Conservation (phyloP, 2,888 invertebrate genomes). For the Diabrotica balteata region DNA sequence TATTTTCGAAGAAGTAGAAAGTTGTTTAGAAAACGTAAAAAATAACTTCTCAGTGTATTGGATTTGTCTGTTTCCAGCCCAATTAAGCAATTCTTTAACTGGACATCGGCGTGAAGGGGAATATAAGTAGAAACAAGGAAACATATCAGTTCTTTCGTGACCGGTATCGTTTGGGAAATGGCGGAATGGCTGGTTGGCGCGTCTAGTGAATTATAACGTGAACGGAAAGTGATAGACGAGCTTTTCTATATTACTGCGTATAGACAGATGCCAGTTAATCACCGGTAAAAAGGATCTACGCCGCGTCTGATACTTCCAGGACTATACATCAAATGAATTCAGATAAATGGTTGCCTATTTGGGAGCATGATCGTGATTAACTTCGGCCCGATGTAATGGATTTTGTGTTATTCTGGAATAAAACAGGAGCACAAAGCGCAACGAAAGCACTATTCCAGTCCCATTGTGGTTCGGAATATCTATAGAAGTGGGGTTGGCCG, state of each 20-base stretch:
- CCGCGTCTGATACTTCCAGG: conserved; percentile 40
- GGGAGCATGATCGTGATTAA: conserved; percentile 34
- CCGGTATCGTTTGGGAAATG: conserved; percentile 24
- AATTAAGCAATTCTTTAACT: conserved; percentile 16
- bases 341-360: conserved; percentile 38
- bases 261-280: conserved; percentile 45
- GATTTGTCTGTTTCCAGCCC: conserved; percentile 4
- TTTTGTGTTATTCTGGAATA: conserved; percentile 27
- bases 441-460: conserved; percentile 20
- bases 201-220: conserved; percentile 29
- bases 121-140: conserved; percentile 17
- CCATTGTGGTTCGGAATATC: conserved; percentile 8
- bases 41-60: no score
- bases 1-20: no score
- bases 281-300: conserved; percentile 45
- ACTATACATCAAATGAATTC: conserved; percentile 40
- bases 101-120: conserved; percentile 22
- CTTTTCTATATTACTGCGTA: conserved; percentile 43
- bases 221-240: conserved; percentile 42
- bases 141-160: conserved; percentile 21
- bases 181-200: conserved; percentile 11
- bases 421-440: conserved; percentile 29
- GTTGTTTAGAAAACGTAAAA: no score
- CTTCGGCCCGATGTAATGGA: conserved; percentile 30
- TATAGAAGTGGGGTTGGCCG: neutral